Evolutionary conservation across 2,888 invertebrate species (phyloP).

Genomic region (Phragmatobia fuliginosa): DNA sequence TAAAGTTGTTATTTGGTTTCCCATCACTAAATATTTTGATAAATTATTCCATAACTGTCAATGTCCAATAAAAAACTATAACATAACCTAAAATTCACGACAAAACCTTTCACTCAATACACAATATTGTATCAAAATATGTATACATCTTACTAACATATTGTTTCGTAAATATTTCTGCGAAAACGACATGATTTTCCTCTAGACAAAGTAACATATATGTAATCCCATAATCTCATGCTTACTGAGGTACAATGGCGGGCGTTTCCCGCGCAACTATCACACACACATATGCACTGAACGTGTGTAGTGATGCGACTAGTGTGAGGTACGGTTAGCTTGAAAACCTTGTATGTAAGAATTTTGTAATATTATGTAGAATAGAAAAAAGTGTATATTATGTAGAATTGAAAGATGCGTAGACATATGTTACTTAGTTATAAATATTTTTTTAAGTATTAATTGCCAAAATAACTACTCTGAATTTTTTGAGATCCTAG

Average conservation of each 20-base stretch:
- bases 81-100: not conserved
- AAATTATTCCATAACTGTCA: not conserved
- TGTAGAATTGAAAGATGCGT: not conserved
- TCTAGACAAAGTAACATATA: slow-evolving; percentile 20
- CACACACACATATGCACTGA: slow-evolving; percentile 40
- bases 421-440: too few species aligned
- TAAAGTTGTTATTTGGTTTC: not conserved
- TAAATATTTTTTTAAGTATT: too few species aligned
- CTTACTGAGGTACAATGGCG: slow-evolving; percentile 38
- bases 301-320: slow-evolving; percentile 42
- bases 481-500: too few species aligned
- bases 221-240: slow-evolving; percentile 36
- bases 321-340: slow-evolving; percentile 46
- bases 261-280: slow-evolving; percentile 48
- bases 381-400: not conserved
- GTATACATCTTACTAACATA: not conserved
- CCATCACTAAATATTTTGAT: not conserved
- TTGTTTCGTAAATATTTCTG: not conserved
- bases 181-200: slow-evolving; percentile 18
- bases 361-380: not conserved
- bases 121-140: not conserved
- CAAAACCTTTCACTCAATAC: not conserved
- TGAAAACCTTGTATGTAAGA: slow-evolving; percentile 9
- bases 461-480: too few species aligned
- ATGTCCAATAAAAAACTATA: not conserved